phyloP scores from a whole-genome alignment of 2,888 invertebrate genomes.

The Eudemis profundana region DNA sequence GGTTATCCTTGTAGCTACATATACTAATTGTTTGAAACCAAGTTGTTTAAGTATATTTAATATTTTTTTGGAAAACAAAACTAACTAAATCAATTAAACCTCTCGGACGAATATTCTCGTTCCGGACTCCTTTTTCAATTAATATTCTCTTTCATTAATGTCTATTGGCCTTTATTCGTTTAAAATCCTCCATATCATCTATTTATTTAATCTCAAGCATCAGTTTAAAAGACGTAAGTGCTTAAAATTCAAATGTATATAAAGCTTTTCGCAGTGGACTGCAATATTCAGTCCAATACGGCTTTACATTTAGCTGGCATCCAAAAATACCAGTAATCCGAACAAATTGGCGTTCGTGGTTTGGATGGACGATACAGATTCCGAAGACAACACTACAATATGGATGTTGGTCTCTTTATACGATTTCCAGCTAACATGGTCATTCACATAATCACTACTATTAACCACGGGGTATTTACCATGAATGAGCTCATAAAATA shows the following conservation, averaged over 20 bases:
- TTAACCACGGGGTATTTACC: too few species aligned
- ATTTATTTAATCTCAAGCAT: neutral
- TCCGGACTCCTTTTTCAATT: too few species aligned
- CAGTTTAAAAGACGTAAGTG: conserved; percentile 17
- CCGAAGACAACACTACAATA: neutral
- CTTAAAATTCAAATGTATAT: conserved; percentile 16
- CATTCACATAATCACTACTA: too few species aligned
- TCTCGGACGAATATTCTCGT: too few species aligned
- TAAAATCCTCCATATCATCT: neutral
- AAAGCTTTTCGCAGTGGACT: neutral
- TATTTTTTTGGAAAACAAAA: too few species aligned
- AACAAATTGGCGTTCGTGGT: conserved; percentile 26
- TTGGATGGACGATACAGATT: neutral
- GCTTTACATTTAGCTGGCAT: conserved; percentile 16
- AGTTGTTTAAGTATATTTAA: too few species aligned
- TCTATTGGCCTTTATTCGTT: neutral
- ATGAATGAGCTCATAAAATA: too few species aligned
- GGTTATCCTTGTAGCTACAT: too few species aligned
- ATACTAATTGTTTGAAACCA: too few species aligned
- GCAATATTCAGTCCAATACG: conserved; percentile 10
- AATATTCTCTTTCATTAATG: neutral
- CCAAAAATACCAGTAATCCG: conserved; percentile 18
- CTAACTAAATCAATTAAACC: too few species aligned
- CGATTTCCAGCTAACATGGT: too few species aligned
- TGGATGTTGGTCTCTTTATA: neutral